phyloP scores from a whole-genome alignment of 2,113 vertebrate genomes.

The Dasyprocta punctata region DNA sequence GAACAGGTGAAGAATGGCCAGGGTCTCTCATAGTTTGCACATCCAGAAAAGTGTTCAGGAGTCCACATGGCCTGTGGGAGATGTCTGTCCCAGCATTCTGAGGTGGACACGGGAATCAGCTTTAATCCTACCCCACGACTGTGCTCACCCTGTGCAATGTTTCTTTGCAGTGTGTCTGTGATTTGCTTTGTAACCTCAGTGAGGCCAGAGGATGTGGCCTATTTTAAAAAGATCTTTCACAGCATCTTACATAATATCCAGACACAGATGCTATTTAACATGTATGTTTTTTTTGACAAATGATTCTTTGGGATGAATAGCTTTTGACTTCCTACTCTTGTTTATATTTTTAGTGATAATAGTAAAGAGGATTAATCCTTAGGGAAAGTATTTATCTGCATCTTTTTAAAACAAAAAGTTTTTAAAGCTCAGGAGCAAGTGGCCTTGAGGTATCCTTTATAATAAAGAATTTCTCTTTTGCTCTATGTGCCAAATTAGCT shows the following conservation, averaged over 20 bases:
- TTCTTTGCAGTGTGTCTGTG: background rate
- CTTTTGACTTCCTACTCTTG: background rate
- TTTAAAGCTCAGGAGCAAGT: background rate
- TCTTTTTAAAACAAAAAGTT: background rate
- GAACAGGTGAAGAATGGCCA: background rate
- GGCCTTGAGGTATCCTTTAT: background rate
- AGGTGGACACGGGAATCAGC: background rate
- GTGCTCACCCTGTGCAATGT: background rate
- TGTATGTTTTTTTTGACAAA: background rate
- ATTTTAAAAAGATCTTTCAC: background rate
- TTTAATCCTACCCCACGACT: background rate
- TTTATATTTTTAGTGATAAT: background rate
- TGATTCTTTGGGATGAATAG: background rate
- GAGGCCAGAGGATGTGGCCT: background rate
- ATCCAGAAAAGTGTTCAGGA: background rate
- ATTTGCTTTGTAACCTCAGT: background rate
- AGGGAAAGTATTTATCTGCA: background rate
- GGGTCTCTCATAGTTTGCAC: background rate
- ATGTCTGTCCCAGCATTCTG: background rate
- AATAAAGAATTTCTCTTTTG: background rate
- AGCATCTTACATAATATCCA: background rate
- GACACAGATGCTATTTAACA: background rate
- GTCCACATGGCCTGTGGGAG: background rate
- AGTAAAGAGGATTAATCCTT: background rate
- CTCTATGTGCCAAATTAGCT: background rate